phyloP scores from a whole-genome alignment of 1,140 invertebrate species.

The Eupeodes corollae region DNA sequence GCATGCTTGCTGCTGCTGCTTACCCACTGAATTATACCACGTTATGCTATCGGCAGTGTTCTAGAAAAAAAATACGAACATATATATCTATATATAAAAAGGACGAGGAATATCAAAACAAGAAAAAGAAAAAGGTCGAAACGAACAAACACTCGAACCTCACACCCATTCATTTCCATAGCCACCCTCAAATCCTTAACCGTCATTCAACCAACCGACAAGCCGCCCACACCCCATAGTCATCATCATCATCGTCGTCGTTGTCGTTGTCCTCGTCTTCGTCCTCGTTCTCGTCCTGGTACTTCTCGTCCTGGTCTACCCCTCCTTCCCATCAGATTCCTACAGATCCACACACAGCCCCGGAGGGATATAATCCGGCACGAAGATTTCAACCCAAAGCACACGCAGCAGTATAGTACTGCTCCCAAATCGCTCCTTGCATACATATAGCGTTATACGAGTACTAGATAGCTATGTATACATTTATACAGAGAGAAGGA shows the following conservation, averaged over 20 bases:
- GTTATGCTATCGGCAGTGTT: too few species aligned
- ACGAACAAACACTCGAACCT: slow-evolving; percentile 16
- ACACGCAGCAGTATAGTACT: too few species aligned
- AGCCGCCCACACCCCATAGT: slow-evolving; percentile 10
- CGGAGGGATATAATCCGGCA: neutral
- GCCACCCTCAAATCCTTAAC: slow-evolving; percentile 1
- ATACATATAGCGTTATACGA: neutral
- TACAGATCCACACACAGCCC: too few species aligned
- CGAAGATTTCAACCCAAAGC: neutral
- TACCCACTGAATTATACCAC: neutral
- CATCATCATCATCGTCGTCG: slow-evolving; percentile 20
- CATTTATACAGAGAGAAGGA: too few species aligned
- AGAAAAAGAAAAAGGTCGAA: too few species aligned
- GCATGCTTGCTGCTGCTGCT: neutral
- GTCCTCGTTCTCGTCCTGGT: slow-evolving; percentile 28
- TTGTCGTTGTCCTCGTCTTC: slow-evolving; percentile 27
- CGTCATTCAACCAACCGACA: slow-evolving; percentile 5
- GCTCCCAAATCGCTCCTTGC: too few species aligned
- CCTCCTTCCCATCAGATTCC: neutral
- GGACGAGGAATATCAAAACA: slow-evolving; percentile 1
- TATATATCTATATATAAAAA: slow-evolving; percentile 4
- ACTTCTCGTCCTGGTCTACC: slow-evolving; percentile 12
- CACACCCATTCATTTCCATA: slow-evolving; percentile 3
- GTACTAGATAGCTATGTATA: too few species aligned
- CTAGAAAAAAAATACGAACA: too few species aligned